Percentiles rank a stretch among this genome's conserved stretches.
Conservation (phyloP, 53 echinoderm and acorn worm species). For the Glandiceps talaboti region DNA sequence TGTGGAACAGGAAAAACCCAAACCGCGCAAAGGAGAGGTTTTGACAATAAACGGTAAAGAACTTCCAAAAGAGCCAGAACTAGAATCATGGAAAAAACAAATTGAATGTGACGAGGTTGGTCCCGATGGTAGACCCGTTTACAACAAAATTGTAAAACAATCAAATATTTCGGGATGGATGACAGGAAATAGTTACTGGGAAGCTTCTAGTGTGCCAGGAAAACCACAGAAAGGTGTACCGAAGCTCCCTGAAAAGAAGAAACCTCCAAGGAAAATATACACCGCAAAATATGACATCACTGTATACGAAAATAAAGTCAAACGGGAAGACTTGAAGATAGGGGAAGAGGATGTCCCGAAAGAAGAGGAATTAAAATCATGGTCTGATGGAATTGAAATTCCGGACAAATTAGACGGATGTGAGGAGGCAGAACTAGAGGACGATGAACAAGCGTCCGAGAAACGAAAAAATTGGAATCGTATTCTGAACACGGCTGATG, state of each 20-base stretch:
- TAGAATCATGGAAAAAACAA: conserved; percentile 60
- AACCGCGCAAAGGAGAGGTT: conserved; percentile 23
- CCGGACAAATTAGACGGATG: conserved; percentile 37
- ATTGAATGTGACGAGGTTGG: conserved; percentile 48
- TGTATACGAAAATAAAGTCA: conserved; percentile 68
- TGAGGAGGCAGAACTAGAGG: neutral
- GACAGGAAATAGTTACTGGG: conserved; percentile 76
- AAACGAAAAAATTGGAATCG: conserved; percentile 66
- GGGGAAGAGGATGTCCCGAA: conserved; percentile 50
- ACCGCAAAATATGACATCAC: conserved; percentile 70
- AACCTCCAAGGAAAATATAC: conserved; percentile 26
- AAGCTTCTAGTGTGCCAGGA: conserved; percentile 6
- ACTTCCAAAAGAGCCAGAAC: conserved; percentile 64
- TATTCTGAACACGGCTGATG: conserved; percentile 74
- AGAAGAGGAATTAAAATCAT: conserved; percentile 59
- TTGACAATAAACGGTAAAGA: conserved; percentile 64
- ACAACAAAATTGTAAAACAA: conserved; percentile 73
- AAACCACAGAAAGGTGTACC: neutral
- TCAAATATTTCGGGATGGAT: conserved; percentile 80
- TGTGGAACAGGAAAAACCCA: conserved; percentile 37
- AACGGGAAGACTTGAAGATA: conserved; percentile 43
- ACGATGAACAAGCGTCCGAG: conserved; percentile 12
- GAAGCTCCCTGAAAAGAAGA: neutral
- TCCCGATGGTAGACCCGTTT: conserved; percentile 50
- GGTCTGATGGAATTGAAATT: conserved; percentile 69